These are phyloP conservation scores for Carcharodon carcharias DNA, from an alignment of 2,797 vertebrate species.

Conservation along the genomic window DNA sequence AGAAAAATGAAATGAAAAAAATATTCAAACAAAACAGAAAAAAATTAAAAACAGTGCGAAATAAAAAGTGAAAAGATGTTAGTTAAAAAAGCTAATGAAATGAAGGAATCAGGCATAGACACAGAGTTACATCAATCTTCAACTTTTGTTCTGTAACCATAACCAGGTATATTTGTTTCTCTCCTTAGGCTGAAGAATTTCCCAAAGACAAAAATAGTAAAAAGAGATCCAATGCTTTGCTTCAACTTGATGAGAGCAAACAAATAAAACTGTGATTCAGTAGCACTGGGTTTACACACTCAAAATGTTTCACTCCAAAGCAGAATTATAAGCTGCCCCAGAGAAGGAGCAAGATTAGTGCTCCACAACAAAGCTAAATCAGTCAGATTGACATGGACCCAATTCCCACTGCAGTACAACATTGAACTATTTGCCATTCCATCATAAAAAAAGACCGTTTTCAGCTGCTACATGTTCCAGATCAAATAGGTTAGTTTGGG, in stretches of 20 bases:
- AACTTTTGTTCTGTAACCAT: not conserved
- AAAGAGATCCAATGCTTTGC: not conserved
- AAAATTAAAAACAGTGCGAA: not conserved
- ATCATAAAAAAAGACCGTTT: not conserved
- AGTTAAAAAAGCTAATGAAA: not conserved
- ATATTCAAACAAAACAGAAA: not conserved
- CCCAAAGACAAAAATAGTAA: not conserved
- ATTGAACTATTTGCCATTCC: not conserved
- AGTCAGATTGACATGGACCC: not conserved
- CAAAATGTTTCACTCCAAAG: not conserved
- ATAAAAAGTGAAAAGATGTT: not conserved
- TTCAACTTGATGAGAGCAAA: not conserved
- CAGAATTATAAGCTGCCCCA: not conserved
- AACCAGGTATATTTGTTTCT: not conserved
- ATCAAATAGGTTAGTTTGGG: not conserved
- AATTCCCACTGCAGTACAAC: not conserved
- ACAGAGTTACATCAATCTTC: not conserved
- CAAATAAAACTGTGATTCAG: not conserved
- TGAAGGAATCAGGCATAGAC: not conserved
- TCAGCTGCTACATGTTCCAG: not conserved
- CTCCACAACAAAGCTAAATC: not conserved
- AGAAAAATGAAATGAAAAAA: not conserved
- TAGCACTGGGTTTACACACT: not conserved
- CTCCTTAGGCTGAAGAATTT: not conserved
- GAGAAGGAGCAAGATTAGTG: not conserved